Evolutionary conservation across 2,888 invertebrate species (phyloP).

Genomic region (Acronicta aceris): DNA sequence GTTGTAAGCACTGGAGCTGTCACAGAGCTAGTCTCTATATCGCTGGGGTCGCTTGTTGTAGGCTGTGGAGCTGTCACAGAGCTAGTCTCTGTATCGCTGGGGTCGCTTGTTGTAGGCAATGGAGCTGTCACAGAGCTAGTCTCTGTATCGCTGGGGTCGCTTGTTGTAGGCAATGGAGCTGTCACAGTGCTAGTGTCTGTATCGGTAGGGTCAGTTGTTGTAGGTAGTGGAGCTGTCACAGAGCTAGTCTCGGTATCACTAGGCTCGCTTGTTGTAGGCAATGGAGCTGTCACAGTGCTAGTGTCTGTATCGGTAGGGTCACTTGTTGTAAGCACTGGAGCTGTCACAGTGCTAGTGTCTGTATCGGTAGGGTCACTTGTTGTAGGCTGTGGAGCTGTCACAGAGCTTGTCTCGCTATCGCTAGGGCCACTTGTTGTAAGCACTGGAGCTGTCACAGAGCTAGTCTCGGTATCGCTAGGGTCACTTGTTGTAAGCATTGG

Average conservation of each 20-base stretch:
- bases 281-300: neutral
- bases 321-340: conserved; percentile 8
- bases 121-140: neutral
- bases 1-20: conserved; percentile 4
- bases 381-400: conserved; percentile 19
- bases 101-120: neutral
- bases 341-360: conserved; percentile 10
- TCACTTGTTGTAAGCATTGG: conserved; percentile 14
- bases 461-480: conserved; percentile 1
- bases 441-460: conserved; percentile 11
- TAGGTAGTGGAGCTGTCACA: conserved; percentile 8
- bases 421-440: conserved; percentile 7
- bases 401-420: neutral
- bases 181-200: conserved; percentile 4
- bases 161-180: neutral
- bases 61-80: conserved; percentile 19
- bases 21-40: conserved; percentile 5
- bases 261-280: neutral
- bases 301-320: conserved; percentile 5
- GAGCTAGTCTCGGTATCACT: conserved; percentile 1
- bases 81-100: neutral
- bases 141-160: neutral
- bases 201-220: conserved; percentile 1
- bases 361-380: neutral
- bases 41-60: neutral